Percentiles rank a stretch among this genome's conserved stretches.
phyloP scores from a whole-genome alignment of 2,797 vertebrate species.

The Apodemus agrarius region DNA sequence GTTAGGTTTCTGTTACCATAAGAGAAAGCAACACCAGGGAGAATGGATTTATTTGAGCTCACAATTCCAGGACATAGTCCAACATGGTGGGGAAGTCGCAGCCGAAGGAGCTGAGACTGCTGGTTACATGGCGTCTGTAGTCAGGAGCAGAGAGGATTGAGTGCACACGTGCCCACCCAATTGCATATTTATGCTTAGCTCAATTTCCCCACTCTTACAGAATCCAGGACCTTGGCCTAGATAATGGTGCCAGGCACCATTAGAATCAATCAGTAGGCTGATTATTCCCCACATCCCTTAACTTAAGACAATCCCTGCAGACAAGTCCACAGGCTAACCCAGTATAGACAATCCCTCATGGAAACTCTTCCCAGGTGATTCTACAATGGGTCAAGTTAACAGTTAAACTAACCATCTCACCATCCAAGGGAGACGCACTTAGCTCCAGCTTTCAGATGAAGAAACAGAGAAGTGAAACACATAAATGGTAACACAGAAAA shows the following conservation, averaged over 20 bases:
- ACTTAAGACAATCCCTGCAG: neutral
- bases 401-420: neutral
- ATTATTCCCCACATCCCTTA: neutral
- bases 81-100: neutral
- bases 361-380: neutral
- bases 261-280: no score
- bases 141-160: neutral
- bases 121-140: neutral
- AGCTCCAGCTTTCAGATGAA: neutral
- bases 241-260: neutral
- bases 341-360: neutral
- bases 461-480: neutral
- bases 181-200: neutral
- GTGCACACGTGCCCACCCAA: no score
- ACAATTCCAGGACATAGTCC: neutral
- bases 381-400: neutral
- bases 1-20: neutral
- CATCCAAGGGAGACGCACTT: neutral
- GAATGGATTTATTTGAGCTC: neutral
- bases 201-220: neutral
- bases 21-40: neutral
- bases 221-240: neutral
- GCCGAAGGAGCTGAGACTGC: neutral
- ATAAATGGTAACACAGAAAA: neutral
- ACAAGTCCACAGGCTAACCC: neutral